Conservation (phyloP, 1,140 invertebrate species). For the Ostrea denselamellosa region DNA sequence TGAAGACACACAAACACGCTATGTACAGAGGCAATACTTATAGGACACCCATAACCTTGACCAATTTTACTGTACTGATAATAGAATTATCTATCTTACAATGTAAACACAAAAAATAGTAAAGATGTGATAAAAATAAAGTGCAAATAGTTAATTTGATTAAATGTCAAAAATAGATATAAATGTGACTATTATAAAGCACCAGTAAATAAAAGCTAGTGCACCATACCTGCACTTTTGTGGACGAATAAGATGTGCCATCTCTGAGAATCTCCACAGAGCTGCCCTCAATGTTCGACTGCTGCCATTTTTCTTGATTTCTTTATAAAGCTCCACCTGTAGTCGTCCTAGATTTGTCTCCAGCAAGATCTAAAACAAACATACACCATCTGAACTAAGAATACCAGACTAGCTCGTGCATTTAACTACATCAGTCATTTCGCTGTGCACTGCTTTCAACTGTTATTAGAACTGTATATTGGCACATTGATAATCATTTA, state of each 20-base stretch:
- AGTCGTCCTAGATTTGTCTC: slow-evolving; percentile 86
- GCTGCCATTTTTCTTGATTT: slow-evolving; percentile 88
- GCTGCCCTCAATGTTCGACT: slow-evolving; percentile 86
- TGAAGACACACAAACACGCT: slow-evolving; percentile 66
- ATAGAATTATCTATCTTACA: no score
- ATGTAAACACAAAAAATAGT: background rate
- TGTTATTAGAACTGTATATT: no score
- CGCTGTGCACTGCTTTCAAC: no score
- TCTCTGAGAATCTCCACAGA: slow-evolving; percentile 86
- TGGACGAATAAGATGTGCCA: slow-evolving; percentile 84
- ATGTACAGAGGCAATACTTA: no score
- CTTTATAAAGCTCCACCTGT: slow-evolving; percentile 89
- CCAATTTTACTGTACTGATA: no score
- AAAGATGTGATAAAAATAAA: background rate
- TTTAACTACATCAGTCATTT: no score
- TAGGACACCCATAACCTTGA: no score
- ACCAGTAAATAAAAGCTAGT: background rate
- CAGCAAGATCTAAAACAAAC: slow-evolving; percentile 80
- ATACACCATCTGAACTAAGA: slow-evolving; percentile 46
- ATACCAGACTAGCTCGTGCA: no score
- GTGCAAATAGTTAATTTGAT: background rate
- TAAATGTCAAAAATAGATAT: no score
- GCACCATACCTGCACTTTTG: slow-evolving; percentile 82
- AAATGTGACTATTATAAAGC: background rate
- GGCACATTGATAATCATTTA: no score